A percentile compares a stretch with the other conserved stretches of the same genome.
Evolutionary conservation across 2,888 invertebrate species (phyloP).

Genomic region (Didymodactylos carnosus): DNA sequence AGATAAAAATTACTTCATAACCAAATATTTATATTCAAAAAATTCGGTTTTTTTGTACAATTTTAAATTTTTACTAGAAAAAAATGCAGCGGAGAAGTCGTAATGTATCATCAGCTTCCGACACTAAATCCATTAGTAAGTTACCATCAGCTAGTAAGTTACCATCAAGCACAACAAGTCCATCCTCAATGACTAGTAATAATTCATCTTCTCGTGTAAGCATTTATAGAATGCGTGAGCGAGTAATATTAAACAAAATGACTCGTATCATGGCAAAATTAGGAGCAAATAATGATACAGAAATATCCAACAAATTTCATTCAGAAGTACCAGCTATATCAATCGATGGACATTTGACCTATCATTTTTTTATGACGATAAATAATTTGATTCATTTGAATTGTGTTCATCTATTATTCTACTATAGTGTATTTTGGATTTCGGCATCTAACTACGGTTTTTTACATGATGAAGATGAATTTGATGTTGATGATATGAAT

Average conservation of each 20-base stretch:
- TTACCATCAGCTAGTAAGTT: no score
- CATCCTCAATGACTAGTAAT: background rate
- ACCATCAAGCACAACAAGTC: no score
- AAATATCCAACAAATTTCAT: background rate
- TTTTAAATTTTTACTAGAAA: no score
- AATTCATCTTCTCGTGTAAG: background rate
- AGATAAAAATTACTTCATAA: no score
- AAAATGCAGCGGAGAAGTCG: no score
- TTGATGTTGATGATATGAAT: background rate
- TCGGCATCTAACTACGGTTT: background rate
- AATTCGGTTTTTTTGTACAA: no score
- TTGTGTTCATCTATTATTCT: background rate
- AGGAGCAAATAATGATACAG: background rate
- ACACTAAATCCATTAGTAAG: no score
- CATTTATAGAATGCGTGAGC: background rate
- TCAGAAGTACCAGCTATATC: background rate
- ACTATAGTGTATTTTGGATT: background rate
- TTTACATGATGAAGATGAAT: background rate
- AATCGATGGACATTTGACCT: background rate
- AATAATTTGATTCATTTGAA: background rate
- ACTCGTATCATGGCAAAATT: background rate
- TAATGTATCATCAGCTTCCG: no score
- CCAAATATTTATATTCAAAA: no score
- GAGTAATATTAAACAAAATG: background rate
- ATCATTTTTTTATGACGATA: background rate